Conservation (phyloP, 2,888 invertebrate genomes). For the Chironomus riparius region DNA sequence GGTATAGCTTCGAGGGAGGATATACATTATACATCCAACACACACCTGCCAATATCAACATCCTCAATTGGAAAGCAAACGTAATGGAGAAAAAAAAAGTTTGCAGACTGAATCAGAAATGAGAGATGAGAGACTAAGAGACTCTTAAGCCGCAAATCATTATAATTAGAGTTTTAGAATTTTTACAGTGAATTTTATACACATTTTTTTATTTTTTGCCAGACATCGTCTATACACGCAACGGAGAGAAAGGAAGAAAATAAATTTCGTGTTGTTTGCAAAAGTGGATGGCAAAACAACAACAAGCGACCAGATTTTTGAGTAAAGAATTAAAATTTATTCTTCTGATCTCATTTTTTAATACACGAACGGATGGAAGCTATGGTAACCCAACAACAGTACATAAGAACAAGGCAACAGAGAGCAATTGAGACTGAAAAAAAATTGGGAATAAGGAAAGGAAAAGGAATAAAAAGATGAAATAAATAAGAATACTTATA, state of each 20-base stretch:
- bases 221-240: background rate
- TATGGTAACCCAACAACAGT: too few species aligned
- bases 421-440: too few species aligned
- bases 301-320: background rate
- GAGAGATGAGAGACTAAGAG: background rate
- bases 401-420: too few species aligned
- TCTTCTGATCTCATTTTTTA: background rate
- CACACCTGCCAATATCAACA: constrained; percentile 1
- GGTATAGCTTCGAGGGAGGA: background rate
- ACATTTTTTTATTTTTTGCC: background rate
- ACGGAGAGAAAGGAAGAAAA: background rate
- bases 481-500: background rate
- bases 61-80: background rate
- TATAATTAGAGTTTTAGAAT: background rate
- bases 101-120: background rate
- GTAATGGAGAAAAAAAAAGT: background rate
- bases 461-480: background rate
- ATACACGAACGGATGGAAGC: too few species aligned
- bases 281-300: background rate
- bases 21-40: background rate
- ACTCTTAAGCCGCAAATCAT: background rate
- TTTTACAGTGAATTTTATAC: background rate
- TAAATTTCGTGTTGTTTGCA: background rate
- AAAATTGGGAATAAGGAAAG: background rate
- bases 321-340: background rate